Evolutionary conservation across 30 jellyfish, hydroid and myxozoan species (phyloP).

Genomic region (Cassiopea andromeda): DNA sequence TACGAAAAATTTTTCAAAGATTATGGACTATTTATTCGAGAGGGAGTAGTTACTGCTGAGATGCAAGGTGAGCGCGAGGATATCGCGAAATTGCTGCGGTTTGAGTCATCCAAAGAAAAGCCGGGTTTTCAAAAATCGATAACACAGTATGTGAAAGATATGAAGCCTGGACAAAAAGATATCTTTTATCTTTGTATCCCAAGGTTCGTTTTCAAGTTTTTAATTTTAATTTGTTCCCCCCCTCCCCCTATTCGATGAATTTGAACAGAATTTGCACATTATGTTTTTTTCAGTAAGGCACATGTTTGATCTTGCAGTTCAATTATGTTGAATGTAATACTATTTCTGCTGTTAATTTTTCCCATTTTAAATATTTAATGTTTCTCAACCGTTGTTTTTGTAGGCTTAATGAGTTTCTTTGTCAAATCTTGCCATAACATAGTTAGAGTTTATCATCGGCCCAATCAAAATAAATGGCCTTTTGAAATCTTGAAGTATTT

Average conservation of each 20-base stretch:
- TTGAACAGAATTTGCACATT: no score
- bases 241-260: no score
- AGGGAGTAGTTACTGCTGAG: constrained; percentile 94
- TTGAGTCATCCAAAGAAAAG: constrained; percentile 91
- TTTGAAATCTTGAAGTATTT: neutral
- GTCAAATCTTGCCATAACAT: no score
- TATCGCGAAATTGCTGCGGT: constrained; percentile 82
- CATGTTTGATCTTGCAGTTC: no score
- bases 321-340: no score
- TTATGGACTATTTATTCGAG: constrained; percentile 89
- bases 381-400: no score
- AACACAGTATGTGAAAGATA: constrained; percentile 80
- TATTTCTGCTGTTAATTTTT: no score
- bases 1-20: constrained; percentile 90
- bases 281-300: no score
- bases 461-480: no score
- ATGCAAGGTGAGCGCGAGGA: constrained; percentile 84
- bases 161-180: constrained; percentile 91
- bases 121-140: constrained; percentile 78
- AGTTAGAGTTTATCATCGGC: no score
- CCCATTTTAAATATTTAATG: no score
- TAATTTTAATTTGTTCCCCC: neutral
- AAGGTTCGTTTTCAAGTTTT: constrained; percentile 57
- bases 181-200: constrained; percentile 93
- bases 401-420: no score